These are phyloP conservation scores for Saguinus midas DNA, from an alignment of 2,113 vertebrate genomes.

Conservation along the genomic window DNA sequence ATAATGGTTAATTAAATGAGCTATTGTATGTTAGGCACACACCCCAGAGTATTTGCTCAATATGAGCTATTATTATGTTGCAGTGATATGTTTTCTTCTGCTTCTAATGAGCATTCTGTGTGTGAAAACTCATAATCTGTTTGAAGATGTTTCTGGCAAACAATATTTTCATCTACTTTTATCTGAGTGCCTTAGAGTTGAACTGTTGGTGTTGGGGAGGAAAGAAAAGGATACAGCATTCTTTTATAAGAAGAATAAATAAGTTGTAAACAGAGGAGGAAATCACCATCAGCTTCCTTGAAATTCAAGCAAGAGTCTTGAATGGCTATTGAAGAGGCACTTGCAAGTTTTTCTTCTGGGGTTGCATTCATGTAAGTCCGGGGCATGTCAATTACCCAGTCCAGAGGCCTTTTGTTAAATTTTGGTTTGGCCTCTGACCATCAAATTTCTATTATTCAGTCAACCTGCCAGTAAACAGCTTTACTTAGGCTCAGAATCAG, in stretches of 20 bases:
- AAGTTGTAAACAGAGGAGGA: background rate
- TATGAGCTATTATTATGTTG: background rate
- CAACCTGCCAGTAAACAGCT: background rate
- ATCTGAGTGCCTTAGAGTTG: background rate
- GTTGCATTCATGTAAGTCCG: background rate
- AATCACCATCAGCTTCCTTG: background rate
- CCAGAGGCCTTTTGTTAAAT: background rate
- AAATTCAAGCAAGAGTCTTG: background rate
- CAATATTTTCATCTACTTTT: background rate
- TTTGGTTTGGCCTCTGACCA: background rate
- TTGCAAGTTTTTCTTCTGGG: background rate
- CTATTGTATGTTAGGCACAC: background rate
- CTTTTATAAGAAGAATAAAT: background rate
- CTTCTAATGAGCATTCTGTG: background rate
- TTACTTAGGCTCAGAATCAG: background rate
- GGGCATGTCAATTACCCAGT: background rate
- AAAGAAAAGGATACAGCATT: background rate
- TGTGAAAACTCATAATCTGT: background rate
- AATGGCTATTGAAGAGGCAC: background rate
- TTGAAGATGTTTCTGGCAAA: background rate
- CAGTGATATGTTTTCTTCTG: background rate
- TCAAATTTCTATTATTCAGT: background rate
- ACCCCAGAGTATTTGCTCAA: background rate
- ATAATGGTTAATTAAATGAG: background rate
- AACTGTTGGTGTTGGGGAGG: background rate